Conservation (phyloP, 2,888 invertebrate genomes). For the Gerris lacustris region DNA sequence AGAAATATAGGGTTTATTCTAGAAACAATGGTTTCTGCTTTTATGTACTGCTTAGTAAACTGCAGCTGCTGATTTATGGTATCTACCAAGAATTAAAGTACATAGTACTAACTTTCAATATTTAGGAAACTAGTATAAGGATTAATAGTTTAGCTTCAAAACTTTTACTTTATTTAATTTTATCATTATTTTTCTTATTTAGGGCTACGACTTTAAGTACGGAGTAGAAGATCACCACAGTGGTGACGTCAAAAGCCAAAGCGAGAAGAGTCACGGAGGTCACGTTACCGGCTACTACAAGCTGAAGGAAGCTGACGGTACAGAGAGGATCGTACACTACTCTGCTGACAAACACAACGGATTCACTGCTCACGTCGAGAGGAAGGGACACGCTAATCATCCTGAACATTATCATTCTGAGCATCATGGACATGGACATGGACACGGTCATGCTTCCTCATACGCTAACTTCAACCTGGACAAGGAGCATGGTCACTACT, state of each 20-base stretch:
- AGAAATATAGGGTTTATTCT: too few relatives aligned
- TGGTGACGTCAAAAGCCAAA: constrained; percentile 14
- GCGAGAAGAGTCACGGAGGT: constrained; percentile 17
- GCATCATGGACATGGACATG: constrained; percentile 10
- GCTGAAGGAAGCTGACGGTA: constrained; percentile 29
- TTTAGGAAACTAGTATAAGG: too few relatives aligned
- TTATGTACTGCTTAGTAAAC: too few relatives aligned
- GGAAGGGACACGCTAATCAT: constrained; percentile 20
- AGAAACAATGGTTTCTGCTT: too few relatives aligned
- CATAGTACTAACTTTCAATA: too few relatives aligned
- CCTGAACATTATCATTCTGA: constrained; percentile 9
- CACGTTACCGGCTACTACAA: constrained; percentile 18
- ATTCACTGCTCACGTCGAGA: constrained; percentile 30
- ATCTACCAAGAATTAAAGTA: too few relatives aligned
- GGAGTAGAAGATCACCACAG: constrained; percentile 19
- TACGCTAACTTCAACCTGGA: neutral
- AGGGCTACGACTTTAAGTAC: constrained; percentile 16
- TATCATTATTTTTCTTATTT: too few relatives aligned
- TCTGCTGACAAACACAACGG: constrained; percentile 31
- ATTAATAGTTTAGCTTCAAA: too few relatives aligned
- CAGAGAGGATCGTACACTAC: constrained; percentile 30
- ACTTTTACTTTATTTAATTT: too few relatives aligned
- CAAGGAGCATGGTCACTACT: neutral
- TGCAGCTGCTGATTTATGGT: too few relatives aligned
- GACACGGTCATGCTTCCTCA: neutral